Conservation (phyloP, 2,797 vertebrate genomes). For the Tapera naevia region DNA sequence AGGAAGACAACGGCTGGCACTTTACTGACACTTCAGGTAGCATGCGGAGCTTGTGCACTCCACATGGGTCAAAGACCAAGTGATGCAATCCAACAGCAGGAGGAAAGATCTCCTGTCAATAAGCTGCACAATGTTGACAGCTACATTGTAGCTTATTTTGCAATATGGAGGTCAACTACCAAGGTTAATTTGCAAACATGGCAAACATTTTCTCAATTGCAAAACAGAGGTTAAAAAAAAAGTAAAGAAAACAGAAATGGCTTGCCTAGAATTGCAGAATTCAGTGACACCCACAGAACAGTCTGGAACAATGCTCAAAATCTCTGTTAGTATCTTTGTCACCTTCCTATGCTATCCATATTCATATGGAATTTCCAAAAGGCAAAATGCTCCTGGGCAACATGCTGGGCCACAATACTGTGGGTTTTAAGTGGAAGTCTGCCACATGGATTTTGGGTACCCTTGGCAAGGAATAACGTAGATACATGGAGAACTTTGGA, state of each 20-base stretch:
- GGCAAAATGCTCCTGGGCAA: not conserved
- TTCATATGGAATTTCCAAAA: not conserved
- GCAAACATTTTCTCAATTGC: slow-evolving; percentile 58
- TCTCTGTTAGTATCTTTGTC: not conserved
- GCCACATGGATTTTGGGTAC: not conserved
- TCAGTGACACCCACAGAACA: not conserved
- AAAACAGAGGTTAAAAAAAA: not conserved
- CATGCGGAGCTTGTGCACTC: not conserved
- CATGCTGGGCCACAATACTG: not conserved
- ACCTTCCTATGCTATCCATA: not conserved
- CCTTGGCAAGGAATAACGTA: not conserved
- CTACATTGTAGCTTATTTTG: slow-evolving; percentile 18
- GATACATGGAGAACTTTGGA: not conserved
- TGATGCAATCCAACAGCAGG: not conserved
- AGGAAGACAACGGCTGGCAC: slow-evolving; percentile 42
- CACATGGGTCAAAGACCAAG: slow-evolving; percentile 29
- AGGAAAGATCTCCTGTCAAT: slow-evolving; percentile 18
- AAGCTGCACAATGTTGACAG: slow-evolving; percentile 4
- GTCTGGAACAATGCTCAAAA: not conserved
- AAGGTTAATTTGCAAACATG: slow-evolving; percentile 46
- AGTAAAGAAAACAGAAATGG: not conserved
- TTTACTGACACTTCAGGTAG: slow-evolving; percentile 37
- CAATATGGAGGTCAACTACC: slow-evolving; percentile 28
- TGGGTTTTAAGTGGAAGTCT: not conserved
- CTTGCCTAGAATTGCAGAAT: not conserved